Conservation (phyloP, 2,888 invertebrate species). For the Caenorhabditis parvicauda region DNA sequence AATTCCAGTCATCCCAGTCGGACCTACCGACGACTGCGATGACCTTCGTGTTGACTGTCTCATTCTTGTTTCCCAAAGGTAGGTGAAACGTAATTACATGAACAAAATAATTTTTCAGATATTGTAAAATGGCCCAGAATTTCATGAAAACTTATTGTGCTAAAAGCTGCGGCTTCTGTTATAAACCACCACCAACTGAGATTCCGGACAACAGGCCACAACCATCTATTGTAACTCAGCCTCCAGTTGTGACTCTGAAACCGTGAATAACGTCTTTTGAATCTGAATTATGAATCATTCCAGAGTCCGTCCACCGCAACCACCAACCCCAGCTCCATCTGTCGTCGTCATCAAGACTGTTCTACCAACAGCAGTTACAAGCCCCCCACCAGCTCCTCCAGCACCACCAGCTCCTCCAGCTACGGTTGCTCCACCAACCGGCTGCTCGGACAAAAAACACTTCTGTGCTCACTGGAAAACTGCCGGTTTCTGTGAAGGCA, state of each 20-base stretch:
- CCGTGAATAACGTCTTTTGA: constrained; percentile 18
- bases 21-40: constrained; percentile 42
- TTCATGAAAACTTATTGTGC: constrained; percentile 58
- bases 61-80: constrained; percentile 37
- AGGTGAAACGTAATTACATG: background rate
- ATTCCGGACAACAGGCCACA: constrained; percentile 34
- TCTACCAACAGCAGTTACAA: background rate
- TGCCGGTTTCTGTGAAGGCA: constrained; percentile 60
- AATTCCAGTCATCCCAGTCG: constrained; percentile 23
- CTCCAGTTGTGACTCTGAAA: constrained; percentile 47
- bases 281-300: background rate
- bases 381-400: constrained; percentile 9
- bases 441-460: constrained; percentile 55
- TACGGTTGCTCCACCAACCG: constrained; percentile 10
- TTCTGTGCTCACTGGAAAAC: constrained; percentile 59
- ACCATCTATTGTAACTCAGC: constrained; percentile 44
- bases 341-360: constrained; percentile 5
- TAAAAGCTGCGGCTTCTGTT: constrained; percentile 59
- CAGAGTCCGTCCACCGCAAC: background rate
- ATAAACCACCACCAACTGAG: constrained; percentile 51
- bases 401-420: constrained; percentile 7
- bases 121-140: constrained; percentile 40
- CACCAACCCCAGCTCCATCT: constrained; percentile 22
- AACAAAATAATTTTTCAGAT: constrained; percentile 17
- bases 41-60: constrained; percentile 60